Percentiles rank a stretch among this genome's conserved stretches.
Evolutionary conservation across 2,888 invertebrate genomes (phyloP).

Genomic region (Melieria crassipennis): DNA sequence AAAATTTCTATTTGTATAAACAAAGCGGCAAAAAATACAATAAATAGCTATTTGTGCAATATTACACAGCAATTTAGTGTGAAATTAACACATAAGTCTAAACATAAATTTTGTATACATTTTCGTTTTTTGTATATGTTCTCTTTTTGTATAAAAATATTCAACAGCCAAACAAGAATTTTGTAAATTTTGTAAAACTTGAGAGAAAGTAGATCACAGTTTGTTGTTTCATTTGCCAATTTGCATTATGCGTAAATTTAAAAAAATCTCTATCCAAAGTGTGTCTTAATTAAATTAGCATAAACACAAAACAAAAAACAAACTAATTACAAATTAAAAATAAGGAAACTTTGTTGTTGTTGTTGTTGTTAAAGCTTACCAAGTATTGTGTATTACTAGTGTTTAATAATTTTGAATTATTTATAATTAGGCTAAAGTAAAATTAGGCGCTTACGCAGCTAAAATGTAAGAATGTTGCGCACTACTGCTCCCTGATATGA

Average conservation of each 20-base stretch:
- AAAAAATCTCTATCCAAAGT: too few relatives aligned
- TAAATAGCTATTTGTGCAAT: too few relatives aligned
- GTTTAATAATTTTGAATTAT: background rate
- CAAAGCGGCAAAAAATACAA: too few relatives aligned
- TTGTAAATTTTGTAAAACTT: conserved; percentile 46
- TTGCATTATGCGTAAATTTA: background rate
- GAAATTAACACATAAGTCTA: conserved; percentile 42
- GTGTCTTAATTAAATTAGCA: background rate
- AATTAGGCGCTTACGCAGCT: background rate
- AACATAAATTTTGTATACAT: conserved; percentile 54
- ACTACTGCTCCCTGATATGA: too few relatives aligned
- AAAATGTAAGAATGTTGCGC: too few relatives aligned
- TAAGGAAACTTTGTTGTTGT: too few relatives aligned
- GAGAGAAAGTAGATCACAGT: conserved; percentile 62
- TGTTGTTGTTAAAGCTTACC: background rate
- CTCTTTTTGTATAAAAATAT: conserved; percentile 46
- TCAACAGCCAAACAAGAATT: conserved; percentile 57
- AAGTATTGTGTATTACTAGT: background rate
- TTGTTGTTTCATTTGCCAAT: conserved; percentile 53
- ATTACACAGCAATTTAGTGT: conserved; percentile 33
- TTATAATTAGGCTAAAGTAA: background rate
- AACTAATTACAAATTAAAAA: background rate
- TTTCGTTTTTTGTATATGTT: conserved; percentile 44
- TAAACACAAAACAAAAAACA: background rate
- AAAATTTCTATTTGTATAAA: too few relatives aligned